Percentiles rank a stretch among this genome's conserved stretches.
These are phyloP conservation scores for Eospalax fontanierii DNA, from an alignment of 2,797 vertebrate genomes.

Conservation along the genomic window DNA sequence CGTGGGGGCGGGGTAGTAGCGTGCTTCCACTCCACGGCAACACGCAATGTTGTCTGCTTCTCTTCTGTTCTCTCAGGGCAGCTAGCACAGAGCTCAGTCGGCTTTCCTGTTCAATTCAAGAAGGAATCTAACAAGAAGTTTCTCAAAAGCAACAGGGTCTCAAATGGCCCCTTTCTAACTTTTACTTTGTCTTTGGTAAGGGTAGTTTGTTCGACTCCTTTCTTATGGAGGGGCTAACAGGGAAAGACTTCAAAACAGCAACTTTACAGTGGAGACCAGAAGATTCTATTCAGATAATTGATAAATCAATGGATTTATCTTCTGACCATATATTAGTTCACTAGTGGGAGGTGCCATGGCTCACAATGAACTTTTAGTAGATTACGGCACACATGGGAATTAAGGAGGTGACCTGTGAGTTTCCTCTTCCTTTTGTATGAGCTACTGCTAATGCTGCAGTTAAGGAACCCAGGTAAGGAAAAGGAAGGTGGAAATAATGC, in stretches of 20 bases:
- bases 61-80: neutral
- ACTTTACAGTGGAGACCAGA: neutral
- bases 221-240: conserved; percentile 15
- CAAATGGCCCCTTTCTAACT: too few species aligned
- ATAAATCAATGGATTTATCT: neutral
- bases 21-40: neutral
- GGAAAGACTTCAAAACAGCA: neutral
- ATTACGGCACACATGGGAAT: neutral
- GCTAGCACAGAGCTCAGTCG: neutral
- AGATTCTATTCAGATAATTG: conserved; percentile 10
- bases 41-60: neutral
- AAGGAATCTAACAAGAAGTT: neutral
- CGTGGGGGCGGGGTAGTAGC: neutral
- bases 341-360: neutral
- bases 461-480: neutral
- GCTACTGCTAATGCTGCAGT: neutral
- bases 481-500: neutral
- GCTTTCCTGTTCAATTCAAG: neutral
- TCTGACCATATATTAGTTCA: neutral
- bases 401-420: neutral
- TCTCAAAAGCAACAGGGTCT: neutral
- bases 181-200: neutral
- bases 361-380: neutral
- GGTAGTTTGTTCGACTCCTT: conserved; percentile 9
- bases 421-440: neutral